These are phyloP conservation scores for Meloidogyne floridensis DNA, from an alignment of 1,140 invertebrate species.

Conservation along the genomic window DNA sequence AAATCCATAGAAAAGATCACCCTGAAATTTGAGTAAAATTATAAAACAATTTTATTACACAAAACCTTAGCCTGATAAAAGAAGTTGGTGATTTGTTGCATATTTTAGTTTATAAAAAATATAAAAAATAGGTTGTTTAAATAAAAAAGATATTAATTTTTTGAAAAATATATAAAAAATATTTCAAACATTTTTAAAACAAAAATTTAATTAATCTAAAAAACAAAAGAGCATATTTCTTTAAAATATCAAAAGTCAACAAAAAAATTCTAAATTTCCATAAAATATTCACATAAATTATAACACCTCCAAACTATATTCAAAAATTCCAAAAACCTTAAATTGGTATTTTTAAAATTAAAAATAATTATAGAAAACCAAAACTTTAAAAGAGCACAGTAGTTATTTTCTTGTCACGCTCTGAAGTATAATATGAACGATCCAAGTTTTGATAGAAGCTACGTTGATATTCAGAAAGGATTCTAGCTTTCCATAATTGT, in stretches of 20 bases:
- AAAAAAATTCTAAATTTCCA: too few species aligned
- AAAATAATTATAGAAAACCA: not conserved
- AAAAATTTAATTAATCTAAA: too few species aligned
- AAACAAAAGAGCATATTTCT: too few species aligned
- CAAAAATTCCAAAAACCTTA: too few species aligned
- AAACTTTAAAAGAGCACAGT: not conserved
- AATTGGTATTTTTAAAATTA: too few species aligned
- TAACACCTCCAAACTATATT: too few species aligned
- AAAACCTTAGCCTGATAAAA: not conserved
- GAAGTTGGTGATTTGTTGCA: not conserved
- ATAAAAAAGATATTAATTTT: too few species aligned
- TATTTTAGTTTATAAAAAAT: not conserved
- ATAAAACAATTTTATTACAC: not conserved
- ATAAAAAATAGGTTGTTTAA: too few species aligned
- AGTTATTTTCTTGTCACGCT: not conserved
- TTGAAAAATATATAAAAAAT: too few species aligned
- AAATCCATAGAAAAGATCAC: constrained; percentile 39
- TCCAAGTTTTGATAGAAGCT: not conserved
- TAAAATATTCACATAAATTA: too few species aligned
- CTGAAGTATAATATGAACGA: not conserved
- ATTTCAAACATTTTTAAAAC: too few species aligned
- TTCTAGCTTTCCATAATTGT: not conserved
- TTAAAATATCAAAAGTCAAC: too few species aligned
- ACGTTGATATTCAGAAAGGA: not conserved
- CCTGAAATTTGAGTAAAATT: constrained; percentile 11